Evolutionary conservation across 2,888 invertebrate genomes (phyloP), one percentile per base, ranked within the genome.

Genomic region (Hirtodrosophila cameraria): DNA sequence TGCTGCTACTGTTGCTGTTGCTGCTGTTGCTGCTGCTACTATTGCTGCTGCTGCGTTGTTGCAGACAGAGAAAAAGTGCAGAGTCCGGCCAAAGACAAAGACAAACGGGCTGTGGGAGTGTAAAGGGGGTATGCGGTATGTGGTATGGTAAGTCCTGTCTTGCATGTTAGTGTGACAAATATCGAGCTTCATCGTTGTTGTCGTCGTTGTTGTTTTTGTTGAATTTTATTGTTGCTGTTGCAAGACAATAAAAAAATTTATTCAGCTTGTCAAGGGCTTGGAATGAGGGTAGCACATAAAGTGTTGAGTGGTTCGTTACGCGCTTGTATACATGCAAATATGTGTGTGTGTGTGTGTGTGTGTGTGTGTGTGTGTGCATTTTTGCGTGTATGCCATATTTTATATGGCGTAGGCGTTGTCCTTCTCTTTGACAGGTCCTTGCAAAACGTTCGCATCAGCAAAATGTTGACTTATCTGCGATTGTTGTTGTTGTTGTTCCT

Each of bases 401-500:
- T 48, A 72, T 75, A 60, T 67, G 35, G 48, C 55, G 53, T 60
- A 63, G 74, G 71, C 58, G 59, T 46, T 61, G 66, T 54, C 49
- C 54, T 64, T 46, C 43, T 23, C 43, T 28, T 16, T 13, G 12
- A n/a, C 15, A 28, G 7, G 39, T 45, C 12, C 61, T 31, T 63
- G 28, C 11, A 69, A 69, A 69, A 42, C 45, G 45, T 53, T 69
- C 35, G 57, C 60, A 69, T 75, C 78, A 75, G 74, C 74, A 75
- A 41, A 78, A 71, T 78, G 78, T 67, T 84, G 81, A 81, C 78
- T 84, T 81, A 69, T 75, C 75, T 70, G 57, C 60, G 81, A 80
- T 70, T 80, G 67, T 62, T 59, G 59, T 69, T 63, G 33, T 36
- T 48, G 54, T 67, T 78, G 69, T n/a, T n/a, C n/a, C 55, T 55